Percentiles rank a stretch among this genome's conserved stretches.
Conservation (phyloP, 2,113 vertebrate genomes). For the Prunella himalayana region DNA sequence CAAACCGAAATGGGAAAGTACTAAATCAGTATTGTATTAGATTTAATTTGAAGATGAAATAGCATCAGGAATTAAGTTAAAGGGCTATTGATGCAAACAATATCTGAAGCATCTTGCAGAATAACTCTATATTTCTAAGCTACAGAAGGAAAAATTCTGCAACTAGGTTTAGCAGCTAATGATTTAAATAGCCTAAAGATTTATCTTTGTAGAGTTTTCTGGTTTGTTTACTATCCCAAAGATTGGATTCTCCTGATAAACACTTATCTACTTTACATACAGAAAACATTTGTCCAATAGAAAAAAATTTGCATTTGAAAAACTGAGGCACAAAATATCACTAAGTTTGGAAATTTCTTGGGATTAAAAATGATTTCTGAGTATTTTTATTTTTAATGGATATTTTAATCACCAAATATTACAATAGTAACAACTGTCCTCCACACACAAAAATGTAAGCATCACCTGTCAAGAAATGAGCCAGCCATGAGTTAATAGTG, state of each 20-base stretch:
- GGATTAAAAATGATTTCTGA: background rate
- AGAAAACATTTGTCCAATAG: background rate
- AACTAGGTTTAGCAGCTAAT: constrained; percentile 20
- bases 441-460: background rate
- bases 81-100: constrained; percentile 52
- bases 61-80: constrained; percentile 52
- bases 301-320: background rate
- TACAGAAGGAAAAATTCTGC: constrained; percentile 34
- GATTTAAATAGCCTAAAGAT: background rate
- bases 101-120: constrained; percentile 41
- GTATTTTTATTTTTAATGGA: background rate
- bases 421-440: background rate
- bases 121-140: constrained; percentile 14
- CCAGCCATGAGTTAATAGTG: background rate
- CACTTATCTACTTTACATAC: background rate
- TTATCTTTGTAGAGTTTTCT: background rate
- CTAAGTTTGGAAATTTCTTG: background rate
- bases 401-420: background rate
- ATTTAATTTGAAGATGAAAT: constrained; percentile 65
- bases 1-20: constrained; percentile 53
- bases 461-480: background rate
- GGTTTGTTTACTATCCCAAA: background rate
- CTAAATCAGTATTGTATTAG: constrained; percentile 56
- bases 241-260: background rate
- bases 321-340: background rate